phyloP scores from a whole-genome alignment of 2,113 vertebrate genomes.

The Hirundichthys speculiger region DNA sequence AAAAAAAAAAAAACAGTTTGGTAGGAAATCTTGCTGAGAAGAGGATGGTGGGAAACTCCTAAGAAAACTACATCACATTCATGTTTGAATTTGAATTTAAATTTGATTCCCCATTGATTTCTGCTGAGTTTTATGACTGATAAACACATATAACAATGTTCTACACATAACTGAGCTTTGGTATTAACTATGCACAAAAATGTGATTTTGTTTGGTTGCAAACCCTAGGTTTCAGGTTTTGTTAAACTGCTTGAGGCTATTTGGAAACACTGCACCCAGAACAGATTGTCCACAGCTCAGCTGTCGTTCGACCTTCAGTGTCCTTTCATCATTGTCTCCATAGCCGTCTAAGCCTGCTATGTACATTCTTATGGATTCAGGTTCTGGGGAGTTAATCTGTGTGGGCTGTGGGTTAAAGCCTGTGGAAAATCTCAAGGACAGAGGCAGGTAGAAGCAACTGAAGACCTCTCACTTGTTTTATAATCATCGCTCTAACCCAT shows the following conservation, averaged over 20 bases:
- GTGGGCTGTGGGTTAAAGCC: slow-evolving; percentile 35
- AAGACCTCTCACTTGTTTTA: slow-evolving; percentile 65
- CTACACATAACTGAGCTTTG: background rate
- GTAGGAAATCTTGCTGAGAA: slow-evolving; percentile 48
- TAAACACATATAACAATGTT: background rate
- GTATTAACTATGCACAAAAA: slow-evolving; percentile 3
- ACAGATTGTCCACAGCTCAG: slow-evolving; percentile 32
- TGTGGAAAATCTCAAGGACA: slow-evolving; percentile 55
- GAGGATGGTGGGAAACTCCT: slow-evolving; percentile 45
- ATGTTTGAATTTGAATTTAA: slow-evolving; percentile 6
- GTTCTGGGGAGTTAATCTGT: slow-evolving; percentile 32
- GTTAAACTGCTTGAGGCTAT: slow-evolving; percentile 39
- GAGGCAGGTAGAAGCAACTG: slow-evolving; percentile 35
- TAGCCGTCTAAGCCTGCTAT: slow-evolving; percentile 26
- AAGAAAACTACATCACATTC: slow-evolving; percentile 28
- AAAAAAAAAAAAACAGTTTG: no score
- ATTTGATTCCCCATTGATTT: background rate
- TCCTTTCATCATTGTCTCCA: slow-evolving; percentile 52
- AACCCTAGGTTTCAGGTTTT: slow-evolving; percentile 18
- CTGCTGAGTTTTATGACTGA: no score
- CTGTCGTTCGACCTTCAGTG: slow-evolving; percentile 55
- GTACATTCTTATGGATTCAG: slow-evolving; percentile 52
- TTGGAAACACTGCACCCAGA: slow-evolving; percentile 27
- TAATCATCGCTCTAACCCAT: slow-evolving; percentile 70
- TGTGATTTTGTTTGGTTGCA: slow-evolving; percentile 22